Base-by-base conservation (phyloP, 1,140 invertebrate genomes). In the Heterodera schachtii region DNA sequence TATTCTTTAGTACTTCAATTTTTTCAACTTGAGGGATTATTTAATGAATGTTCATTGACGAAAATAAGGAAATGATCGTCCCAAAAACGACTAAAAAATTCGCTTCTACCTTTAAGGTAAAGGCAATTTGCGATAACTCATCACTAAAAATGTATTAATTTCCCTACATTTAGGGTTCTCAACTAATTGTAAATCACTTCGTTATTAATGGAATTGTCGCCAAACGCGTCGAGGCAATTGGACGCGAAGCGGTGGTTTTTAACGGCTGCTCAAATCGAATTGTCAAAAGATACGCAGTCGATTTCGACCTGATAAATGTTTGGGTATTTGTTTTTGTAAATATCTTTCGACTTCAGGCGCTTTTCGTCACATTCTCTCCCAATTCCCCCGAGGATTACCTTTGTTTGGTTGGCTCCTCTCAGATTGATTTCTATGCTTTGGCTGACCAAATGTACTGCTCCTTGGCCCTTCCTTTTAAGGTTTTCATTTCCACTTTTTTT, bases 231-330 rank as follows among this genome's bases (percentile, higher is more conserved):
- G 82, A 83, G 64, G 82, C 82, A 21, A 16, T 44, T 21, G 73
- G 66, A 70, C 43, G 73, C n/a, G 64, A 71, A 8, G 82, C 82
- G 2, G 44, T 78, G 13, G 64, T 83, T 49, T 83, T 67, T 16
- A 41, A 49, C 43, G 71, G 82, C 11, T 75, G 74, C 11, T 70
- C 83, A 47, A 71, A 52, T 46, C 43, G 60, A 74, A 70, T 82
- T 52, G n/a, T 43, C 11, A n/a, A 44, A 11, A 44, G 77, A 79
- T 82, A 82, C 43, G 73, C 52, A 43, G n/a, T 52, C 49, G 81
- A 82, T 60, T 82, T 82, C 57, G 81, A 82, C 16, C 69, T 82
- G 44, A 49, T 82, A 70, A 82, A 82, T 43, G 79, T 82, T 13
- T 41, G 3, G 75, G 41, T 3, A 67, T 49, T 43, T 79, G 6